Evolutionary conservation across 2,113 vertebrate genomes (phyloP).

Genomic region (Poeciliopsis retropinna): DNA sequence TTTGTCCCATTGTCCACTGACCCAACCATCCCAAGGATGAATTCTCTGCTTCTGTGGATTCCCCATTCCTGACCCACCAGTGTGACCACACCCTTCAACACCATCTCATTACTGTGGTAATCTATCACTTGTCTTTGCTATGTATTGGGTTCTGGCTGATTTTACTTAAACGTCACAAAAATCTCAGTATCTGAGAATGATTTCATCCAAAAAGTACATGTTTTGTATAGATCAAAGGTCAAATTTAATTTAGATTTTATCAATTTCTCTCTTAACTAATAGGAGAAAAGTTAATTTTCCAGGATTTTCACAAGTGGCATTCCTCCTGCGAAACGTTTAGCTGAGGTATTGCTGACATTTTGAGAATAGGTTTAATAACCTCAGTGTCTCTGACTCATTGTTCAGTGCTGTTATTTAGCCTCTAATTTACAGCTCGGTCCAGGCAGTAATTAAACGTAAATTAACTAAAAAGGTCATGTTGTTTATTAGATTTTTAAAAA

Average conservation of each 20-base stretch:
- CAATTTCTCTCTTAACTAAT: neutral
- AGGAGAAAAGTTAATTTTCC: neutral
- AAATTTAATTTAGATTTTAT: neutral
- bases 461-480: neutral
- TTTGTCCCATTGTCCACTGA: too few species aligned
- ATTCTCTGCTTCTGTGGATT: too few species aligned
- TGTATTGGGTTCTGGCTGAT: too few species aligned
- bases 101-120: too few species aligned
- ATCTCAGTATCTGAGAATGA: too few species aligned
- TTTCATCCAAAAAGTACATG: too few species aligned
- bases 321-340: neutral
- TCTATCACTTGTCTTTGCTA: too few species aligned
- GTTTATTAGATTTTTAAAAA: neutral
- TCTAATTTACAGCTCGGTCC: neutral
- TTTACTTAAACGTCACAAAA: too few species aligned
- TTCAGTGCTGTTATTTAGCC: neutral
- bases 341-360: neutral
- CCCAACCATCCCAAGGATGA: too few species aligned
- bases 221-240: too few species aligned
- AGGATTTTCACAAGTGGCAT: neutral
- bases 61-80: too few species aligned
- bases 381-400: neutral
- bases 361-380: neutral
- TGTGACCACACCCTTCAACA: too few species aligned
- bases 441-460: slow-evolving; percentile 1